Base-by-base conservation (phyloP, 2,888 invertebrate species). In the Microplitis manilae region DNA sequence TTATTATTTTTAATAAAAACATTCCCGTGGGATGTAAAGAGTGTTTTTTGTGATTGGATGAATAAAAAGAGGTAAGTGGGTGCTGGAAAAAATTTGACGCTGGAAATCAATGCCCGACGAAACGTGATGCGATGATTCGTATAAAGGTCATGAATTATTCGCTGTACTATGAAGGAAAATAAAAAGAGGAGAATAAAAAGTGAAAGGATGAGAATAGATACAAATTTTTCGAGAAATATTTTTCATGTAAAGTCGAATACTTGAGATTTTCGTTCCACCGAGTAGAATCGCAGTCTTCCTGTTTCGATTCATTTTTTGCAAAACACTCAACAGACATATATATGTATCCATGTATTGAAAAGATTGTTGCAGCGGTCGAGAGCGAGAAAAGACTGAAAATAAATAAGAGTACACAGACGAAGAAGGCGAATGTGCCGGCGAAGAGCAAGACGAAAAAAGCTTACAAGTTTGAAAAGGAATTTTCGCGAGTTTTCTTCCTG, bases 401-500 rank as follows among this genome's bases (percentile, higher is more conserved):
- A 68, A 17, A 68, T 15, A 68, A 8, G 15, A 38, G 13, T 15
- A 39, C 6, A 39, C 15, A n/a, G 8, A 68, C 1, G 50, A 2
- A 50, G 50, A 50, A 20, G 50, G 20, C 40, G 68, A 60, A 30
- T 50, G 62, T 61, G 38, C 60, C 15, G 15, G 30, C 30, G 30
- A 30, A 30, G 30, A 20, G 30, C 39, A 13, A 64, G 69, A 30
- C n/a, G 64, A 71, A 20, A 59, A 76, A 15, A 72, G 50, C 50
- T 50, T 13, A 50, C 13, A 40, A 76, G 59, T 76, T 76, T 71
- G 50, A 76, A 76, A 76, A 50, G 59, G 70, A 71, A 79, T 80
- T 79, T 81, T 77, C 77, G 60, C 77, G 77, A 81, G 77, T 80
- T 79, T 78, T 74, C 41, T 71, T 62, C 30, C 6, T 30, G 67